Conservation (phyloP, 2,113 vertebrate genomes). For the Hypanus sabinus region DNA sequence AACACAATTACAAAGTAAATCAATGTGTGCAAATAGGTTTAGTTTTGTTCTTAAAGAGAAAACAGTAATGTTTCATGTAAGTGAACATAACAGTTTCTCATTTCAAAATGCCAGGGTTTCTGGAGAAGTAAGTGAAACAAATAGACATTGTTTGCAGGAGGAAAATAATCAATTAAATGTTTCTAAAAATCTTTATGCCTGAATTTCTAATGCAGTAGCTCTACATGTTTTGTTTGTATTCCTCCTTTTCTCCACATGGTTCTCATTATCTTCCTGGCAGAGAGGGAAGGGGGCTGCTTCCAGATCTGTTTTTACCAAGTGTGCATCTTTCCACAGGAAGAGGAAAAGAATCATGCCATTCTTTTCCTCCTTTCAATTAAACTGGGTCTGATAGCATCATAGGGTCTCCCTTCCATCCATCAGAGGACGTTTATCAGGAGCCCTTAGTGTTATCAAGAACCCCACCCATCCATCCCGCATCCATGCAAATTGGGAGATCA, state of each 20-base stretch:
- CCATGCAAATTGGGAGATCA: too few relatives aligned
- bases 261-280: not conserved
- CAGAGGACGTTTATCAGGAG: too few relatives aligned
- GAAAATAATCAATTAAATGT: not conserved
- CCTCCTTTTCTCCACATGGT: not conserved
- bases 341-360: not conserved
- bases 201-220: not conserved
- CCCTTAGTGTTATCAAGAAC: too few relatives aligned
- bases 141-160: not conserved
- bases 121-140: not conserved
- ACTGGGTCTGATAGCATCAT: not conserved
- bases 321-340: not conserved
- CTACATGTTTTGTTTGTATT: not conserved
- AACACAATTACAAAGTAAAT: constrained; percentile 2
- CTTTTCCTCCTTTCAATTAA: not conserved
- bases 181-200: not conserved
- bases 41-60: not conserved
- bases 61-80: too few relatives aligned
- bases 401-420: too few relatives aligned
- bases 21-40: not conserved
- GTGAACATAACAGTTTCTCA: not conserved
- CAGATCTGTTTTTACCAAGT: not conserved
- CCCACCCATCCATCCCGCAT: too few relatives aligned
- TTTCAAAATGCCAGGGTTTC: too few relatives aligned
- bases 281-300: not conserved